Evolutionary conservation across 2,113 vertebrate species (phyloP).

Genomic region (Dromiciops gliroides): DNA sequence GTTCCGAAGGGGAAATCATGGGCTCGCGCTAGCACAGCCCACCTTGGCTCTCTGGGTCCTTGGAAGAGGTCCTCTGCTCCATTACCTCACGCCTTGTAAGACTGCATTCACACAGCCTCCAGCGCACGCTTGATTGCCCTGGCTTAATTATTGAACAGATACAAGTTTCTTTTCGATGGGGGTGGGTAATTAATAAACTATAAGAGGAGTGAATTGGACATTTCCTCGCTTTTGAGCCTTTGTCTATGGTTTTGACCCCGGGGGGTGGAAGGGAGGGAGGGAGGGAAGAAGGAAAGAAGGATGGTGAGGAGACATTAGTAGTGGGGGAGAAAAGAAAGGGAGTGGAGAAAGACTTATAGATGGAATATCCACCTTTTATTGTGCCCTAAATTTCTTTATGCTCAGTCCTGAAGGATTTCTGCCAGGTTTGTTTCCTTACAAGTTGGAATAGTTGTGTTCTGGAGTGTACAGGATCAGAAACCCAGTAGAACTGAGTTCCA

Average conservation of each 20-base stretch:
- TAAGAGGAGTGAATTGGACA: slow-evolving; percentile 75
- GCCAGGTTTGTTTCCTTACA: neutral
- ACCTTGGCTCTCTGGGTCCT: neutral
- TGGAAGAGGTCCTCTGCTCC: neutral
- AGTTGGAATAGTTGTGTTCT: neutral
- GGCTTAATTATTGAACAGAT: slow-evolving; percentile 40
- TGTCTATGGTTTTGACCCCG: slow-evolving; percentile 69
- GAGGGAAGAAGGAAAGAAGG: neutral
- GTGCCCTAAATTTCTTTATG: slow-evolving; percentile 48
- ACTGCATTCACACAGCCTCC: slow-evolving; percentile 31
- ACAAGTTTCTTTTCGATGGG: slow-evolving; percentile 68
- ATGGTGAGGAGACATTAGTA: neutral
- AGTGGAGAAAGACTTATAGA: slow-evolving; percentile 25
- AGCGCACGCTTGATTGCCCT: slow-evolving; percentile 45
- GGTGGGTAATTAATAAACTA: slow-evolving; percentile 77
- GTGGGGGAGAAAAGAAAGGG: slow-evolving; percentile 53
- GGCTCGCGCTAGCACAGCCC: neutral
- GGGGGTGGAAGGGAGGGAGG: slow-evolving; percentile 12
- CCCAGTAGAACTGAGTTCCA: slow-evolving; percentile 44
- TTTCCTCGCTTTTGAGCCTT: slow-evolving; percentile 78
- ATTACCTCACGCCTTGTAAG: slow-evolving; percentile 6
- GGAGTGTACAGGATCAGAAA: neutral
- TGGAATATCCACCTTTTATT: slow-evolving; percentile 42
- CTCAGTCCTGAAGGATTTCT: slow-evolving; percentile 40
- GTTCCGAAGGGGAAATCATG: neutral